These are phyloP conservation scores for Sebastes kiyomatsui DNA, from an alignment of 2,797 vertebrate species.

Conservation along the genomic window DNA sequence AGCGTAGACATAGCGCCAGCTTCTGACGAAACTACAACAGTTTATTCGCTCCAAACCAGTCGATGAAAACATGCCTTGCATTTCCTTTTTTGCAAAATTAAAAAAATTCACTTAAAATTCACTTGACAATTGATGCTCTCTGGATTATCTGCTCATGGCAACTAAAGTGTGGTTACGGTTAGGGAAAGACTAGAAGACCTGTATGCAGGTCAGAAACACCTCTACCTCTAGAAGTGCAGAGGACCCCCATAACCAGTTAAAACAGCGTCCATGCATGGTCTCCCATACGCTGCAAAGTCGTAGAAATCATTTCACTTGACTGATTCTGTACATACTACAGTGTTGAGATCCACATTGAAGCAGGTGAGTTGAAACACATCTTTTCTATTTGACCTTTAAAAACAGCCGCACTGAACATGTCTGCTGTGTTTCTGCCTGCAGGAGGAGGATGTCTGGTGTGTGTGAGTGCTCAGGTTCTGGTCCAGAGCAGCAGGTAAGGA, in stretches of 20 bases:
- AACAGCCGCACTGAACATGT: not conserved
- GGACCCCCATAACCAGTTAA: too few species aligned
- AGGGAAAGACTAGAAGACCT: too few species aligned
- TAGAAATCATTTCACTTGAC: not conserved
- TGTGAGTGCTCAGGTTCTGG: not conserved
- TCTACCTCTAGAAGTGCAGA: accelerated
- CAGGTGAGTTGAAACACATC: not conserved
- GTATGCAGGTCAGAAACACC: too few species aligned
- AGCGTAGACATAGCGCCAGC: too few species aligned
- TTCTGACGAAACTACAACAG: accelerated
- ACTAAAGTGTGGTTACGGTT: too few species aligned
- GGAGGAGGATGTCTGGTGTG: not conserved
- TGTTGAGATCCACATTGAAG: not conserved
- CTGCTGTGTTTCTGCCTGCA: not conserved
- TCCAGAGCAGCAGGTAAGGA: slow-evolving; percentile 23
- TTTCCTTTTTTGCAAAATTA: too few species aligned
- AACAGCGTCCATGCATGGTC: not conserved
- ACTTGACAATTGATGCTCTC: too few species aligned
- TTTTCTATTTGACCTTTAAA: not conserved
- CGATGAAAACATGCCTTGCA: too few species aligned
- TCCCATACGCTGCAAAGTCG: not conserved
- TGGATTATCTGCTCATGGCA: too few species aligned
- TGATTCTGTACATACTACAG: not conserved
- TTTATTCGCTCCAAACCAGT: too few species aligned
- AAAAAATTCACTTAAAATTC: accelerated